Percentiles rank a stretch among this genome's conserved stretches.
Evolutionary conservation across 1,140 invertebrate species (phyloP).

Genomic region (Thereuonema tuberculata): DNA sequence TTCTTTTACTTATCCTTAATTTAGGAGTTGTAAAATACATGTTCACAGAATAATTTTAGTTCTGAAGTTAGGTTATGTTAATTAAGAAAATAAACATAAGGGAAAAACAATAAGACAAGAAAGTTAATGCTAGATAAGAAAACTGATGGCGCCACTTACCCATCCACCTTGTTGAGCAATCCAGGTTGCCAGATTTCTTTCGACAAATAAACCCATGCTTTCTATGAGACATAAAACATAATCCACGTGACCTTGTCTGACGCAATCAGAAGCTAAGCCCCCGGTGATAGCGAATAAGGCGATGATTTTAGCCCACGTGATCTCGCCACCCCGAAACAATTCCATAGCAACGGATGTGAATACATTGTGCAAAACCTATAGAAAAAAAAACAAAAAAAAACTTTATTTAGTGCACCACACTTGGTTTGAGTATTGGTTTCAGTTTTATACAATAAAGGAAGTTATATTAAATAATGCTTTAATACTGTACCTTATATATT

Average conservation of each 20-base stretch:
- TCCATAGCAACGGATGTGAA: conserved; percentile 44
- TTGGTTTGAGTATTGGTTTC: not conserved
- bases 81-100: conserved; percentile 12
- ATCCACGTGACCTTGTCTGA: conserved; percentile 34
- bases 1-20: too few species aligned
- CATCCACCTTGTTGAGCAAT: conserved; percentile 55
- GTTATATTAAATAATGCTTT: too few species aligned
- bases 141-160: conserved; percentile 42
- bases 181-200: conserved; percentile 50
- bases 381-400: too few species aligned
- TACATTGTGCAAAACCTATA: conserved; percentile 36
- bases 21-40: conserved; percentile 18
- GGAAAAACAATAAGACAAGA: not conserved
- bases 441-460: too few species aligned
- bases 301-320: conserved; percentile 52
- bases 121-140: too few species aligned
- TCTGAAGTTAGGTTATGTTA: not conserved
- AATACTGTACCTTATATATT: too few species aligned
- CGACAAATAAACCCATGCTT: conserved; percentile 44
- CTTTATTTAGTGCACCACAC: too few species aligned
- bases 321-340: conserved; percentile 33
- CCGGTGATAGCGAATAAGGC: conserved; percentile 51
- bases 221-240: conserved; percentile 45
- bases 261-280: conserved; percentile 52
- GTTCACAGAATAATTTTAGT: not conserved